Conservation (phyloP, 2,888 invertebrate genomes). For the Nomada ruficornis region DNA sequence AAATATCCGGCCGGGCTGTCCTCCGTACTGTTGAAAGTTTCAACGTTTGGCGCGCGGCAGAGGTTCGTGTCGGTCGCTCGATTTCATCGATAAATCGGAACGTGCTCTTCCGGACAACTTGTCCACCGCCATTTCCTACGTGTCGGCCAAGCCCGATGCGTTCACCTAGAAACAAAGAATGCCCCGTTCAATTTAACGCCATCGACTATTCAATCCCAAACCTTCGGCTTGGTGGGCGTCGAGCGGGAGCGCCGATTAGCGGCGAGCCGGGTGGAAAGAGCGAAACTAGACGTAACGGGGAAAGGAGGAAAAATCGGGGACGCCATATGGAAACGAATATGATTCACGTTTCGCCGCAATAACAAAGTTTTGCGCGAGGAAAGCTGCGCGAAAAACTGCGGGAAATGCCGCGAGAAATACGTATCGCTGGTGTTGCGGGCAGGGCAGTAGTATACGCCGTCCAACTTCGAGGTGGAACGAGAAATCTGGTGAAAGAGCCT, state of each 20-base stretch:
- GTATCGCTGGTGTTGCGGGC: neutral
- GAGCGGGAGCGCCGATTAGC: neutral
- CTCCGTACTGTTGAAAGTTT: slow-evolving; percentile 1
- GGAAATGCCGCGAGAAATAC: neutral
- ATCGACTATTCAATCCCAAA: no score
- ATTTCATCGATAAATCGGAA: slow-evolving; percentile 63
- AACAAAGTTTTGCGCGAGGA: slow-evolving; percentile 42
- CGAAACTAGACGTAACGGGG: neutral
- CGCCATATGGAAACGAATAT: slow-evolving; percentile 41
- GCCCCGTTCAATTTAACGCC: neutral
- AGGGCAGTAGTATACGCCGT: neutral
- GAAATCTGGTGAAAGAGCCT: slow-evolving; percentile 7
- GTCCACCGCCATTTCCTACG: slow-evolving; percentile 57
- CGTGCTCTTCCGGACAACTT: slow-evolving; percentile 56
- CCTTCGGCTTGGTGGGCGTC: neutral
- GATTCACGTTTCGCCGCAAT: slow-evolving; percentile 51
- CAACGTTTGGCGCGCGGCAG: neutral
- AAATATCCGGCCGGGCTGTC: neutral
- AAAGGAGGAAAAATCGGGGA: neutral
- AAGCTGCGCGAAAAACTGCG: slow-evolving; percentile 30
- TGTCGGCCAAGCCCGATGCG: slow-evolving; percentile 12
- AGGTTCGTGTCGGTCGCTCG: slow-evolving; percentile 15
- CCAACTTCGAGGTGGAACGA: slow-evolving; percentile 15
- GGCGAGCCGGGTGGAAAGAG: neutral
- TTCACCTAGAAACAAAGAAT: slow-evolving; percentile 52